Conservation (phyloP, 2,113 vertebrate genomes). For the Triplophysa dalaica region DNA sequence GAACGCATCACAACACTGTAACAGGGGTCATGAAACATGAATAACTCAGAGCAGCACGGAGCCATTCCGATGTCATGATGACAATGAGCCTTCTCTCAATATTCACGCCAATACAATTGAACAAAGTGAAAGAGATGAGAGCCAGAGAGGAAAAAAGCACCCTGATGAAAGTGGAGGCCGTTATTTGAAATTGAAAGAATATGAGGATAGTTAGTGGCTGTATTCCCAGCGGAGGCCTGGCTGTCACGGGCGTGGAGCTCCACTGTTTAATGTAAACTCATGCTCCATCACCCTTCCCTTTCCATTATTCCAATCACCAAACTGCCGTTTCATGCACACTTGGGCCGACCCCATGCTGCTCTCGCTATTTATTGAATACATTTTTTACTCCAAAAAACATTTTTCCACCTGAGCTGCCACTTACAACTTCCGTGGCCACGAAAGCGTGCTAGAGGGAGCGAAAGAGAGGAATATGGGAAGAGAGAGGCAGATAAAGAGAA, state of each 20-base stretch:
- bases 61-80: constrained; percentile 38
- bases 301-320: constrained; percentile 93
- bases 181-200: constrained; percentile 97
- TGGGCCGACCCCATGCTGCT: constrained; percentile 93
- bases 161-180: constrained; percentile 83
- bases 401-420: constrained; percentile 99
- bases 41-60: constrained; percentile 48
- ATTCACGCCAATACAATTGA: constrained; percentile 63
- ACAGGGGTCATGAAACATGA: constrained; percentile 53
- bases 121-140: constrained; percentile 59
- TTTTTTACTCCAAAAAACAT: constrained; percentile 93
- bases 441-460: constrained; percentile 71
- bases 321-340: constrained; percentile 95
- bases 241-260: constrained; percentile 89
- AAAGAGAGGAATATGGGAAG: constrained; percentile 53
- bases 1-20: constrained; percentile 48
- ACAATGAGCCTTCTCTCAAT: constrained; percentile 36
- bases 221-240: constrained; percentile 87
- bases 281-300: constrained; percentile 94
- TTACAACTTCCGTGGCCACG: constrained; percentile 90
- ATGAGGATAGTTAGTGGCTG: constrained; percentile 97
- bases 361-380: constrained; percentile 99
- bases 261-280: constrained; percentile 98
- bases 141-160: constrained; percentile 19
- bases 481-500: constrained; percentile 20